phyloP scores from a whole-genome alignment of 2,797 vertebrate species.

The Falco concolor region DNA sequence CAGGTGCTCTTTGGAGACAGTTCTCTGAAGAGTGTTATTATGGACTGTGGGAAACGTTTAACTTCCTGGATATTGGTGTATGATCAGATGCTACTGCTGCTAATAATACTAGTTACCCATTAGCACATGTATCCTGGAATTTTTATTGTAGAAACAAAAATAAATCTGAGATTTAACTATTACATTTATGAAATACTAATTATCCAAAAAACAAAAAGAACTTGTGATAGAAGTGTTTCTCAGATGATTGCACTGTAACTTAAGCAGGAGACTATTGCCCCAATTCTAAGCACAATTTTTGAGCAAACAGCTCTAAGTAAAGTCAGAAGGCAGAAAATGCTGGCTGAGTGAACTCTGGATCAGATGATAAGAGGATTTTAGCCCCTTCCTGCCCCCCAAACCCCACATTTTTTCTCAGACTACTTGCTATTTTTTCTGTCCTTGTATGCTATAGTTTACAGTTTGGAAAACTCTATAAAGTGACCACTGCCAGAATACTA shows the following conservation, averaged over 20 bases:
- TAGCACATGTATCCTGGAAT: not conserved
- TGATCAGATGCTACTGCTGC: not conserved
- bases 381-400: accelerated
- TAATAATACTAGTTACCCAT: not conserved
- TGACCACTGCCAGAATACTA: not conserved
- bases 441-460: not conserved
- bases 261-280: not conserved
- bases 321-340: not conserved
- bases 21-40: not conserved
- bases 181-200: not conserved
- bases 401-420: accelerated
- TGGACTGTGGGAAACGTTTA: not conserved
- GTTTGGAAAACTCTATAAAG: not conserved
- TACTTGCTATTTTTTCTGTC: not conserved
- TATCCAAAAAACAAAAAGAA: too few relatives aligned
- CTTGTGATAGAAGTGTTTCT: not conserved
- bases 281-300: not conserved
- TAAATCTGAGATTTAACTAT: not conserved
- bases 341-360: not conserved
- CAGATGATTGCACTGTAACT: not conserved
- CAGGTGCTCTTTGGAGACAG: not conserved
- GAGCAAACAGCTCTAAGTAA: not conserved
- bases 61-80: not conserved
- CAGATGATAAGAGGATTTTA: not conserved
- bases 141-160: not conserved